Conservation (phyloP, 2,888 invertebrate species). For the Gandaritis pyraliata region DNA sequence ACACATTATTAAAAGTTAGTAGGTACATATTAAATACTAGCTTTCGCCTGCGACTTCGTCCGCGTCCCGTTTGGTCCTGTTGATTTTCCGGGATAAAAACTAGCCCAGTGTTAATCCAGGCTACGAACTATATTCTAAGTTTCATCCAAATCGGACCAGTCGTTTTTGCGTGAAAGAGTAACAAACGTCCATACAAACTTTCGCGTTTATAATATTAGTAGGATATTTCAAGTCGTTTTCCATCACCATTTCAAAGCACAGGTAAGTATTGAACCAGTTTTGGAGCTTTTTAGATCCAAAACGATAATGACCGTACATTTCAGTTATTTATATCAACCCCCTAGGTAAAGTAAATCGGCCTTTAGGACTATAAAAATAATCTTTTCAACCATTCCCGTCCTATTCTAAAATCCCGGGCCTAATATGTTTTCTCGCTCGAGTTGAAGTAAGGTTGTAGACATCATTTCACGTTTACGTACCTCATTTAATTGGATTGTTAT, state of each 20-base stretch:
- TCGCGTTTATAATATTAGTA: too few relatives aligned
- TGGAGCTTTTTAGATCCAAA: not conserved
- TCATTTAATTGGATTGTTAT: constrained; percentile 2
- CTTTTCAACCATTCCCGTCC: constrained; percentile 7
- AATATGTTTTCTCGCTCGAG: constrained; percentile 19
- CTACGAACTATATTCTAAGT: too few relatives aligned
- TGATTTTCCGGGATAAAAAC: too few relatives aligned
- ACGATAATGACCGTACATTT: not conserved
- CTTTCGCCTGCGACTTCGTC: too few relatives aligned
- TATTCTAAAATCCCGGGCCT: constrained; percentile 14
- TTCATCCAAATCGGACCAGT: too few relatives aligned
- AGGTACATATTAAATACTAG: too few relatives aligned
- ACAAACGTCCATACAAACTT: too few relatives aligned
- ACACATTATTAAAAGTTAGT: not conserved
- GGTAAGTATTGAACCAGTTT: not conserved
- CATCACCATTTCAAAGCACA: too few relatives aligned
- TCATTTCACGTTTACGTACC: constrained; percentile 21
- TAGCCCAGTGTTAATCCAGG: too few relatives aligned
- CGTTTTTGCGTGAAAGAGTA: too few relatives aligned
- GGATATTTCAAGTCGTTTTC: too few relatives aligned
- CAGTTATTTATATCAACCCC: constrained; percentile 19
- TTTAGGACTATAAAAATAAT: constrained; percentile 23
- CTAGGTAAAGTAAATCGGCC: constrained; percentile 12
- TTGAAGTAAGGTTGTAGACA: constrained; percentile 7
- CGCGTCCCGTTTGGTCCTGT: too few relatives aligned